Base-by-base conservation (phyloP, 2,113 vertebrate genomes). In the Nothobranchius furzeri region DNA sequence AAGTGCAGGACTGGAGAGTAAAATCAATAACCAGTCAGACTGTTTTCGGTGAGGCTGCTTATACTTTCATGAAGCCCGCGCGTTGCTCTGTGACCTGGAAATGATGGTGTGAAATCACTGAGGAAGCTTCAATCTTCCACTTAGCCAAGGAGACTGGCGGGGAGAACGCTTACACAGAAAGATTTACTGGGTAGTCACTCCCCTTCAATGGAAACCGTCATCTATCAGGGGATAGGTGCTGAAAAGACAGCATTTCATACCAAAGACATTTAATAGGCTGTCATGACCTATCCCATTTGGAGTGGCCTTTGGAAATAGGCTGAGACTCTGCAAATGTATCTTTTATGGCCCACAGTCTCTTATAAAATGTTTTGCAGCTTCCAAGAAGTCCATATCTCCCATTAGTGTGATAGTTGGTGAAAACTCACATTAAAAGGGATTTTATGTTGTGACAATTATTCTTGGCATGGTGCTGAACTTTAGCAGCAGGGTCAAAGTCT, bases 21-120 rank as follows among this genome's bases (percentile, higher is more conserved):
- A 75, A 75, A 79, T 76, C 66, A 70, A 67, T 70, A 79, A 66
- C 48, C 57, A 64, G 49, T 42, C 53, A 25, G 15, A 68, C 49
- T 24, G 10, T 60, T 74, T 82, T 74, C 62, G 30, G 3, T 43
- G 37, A 49, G 53, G 71, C 50, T 20, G 42, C 64, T 59, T 64
- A 54, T 60, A 25, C 50, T 67, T 70, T 68, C 56, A 68, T 20
- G 37, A 10, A 1, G 64, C 60, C 17, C 49, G 30, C 47, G 55
- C 68, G 1, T 25, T 57, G 11, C 42, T 36, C 60, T 61, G 55
- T 71, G 62, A 71, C 66, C 51, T 64, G 64, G 57, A 76, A 76
- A 79, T 68, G 14, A 60, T 45, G 47, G 54, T 61, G 55, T 58
- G 55, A 6, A 54, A 69, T 51, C 17, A 62, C 45, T 20, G 60